phyloP scores from a whole-genome alignment of 92 coral and sea anemone species.

The Siderastrea siderea region DNA sequence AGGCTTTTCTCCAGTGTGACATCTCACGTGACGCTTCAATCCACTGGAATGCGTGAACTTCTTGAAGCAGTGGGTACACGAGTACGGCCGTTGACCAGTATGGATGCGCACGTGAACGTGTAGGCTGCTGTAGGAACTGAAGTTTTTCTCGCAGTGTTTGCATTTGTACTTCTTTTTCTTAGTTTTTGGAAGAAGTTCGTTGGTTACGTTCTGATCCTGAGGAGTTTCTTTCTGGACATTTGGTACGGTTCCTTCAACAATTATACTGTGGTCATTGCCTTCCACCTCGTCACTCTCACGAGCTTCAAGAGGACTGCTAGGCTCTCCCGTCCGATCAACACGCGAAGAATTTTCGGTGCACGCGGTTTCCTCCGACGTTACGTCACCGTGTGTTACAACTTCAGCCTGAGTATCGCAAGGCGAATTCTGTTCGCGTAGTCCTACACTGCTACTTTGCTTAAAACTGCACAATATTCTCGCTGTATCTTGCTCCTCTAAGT shows the following conservation, averaged over 20 bases:
- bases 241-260: not conserved
- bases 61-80: conserved; percentile 75
- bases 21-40: conserved; percentile 80
- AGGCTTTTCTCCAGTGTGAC: conserved; percentile 80
- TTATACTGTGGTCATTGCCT: not conserved
- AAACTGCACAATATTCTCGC: conserved; percentile 91
- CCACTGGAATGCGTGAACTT: conserved; percentile 80
- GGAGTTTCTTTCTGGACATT: conserved; percentile 22
- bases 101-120: conserved; percentile 80
- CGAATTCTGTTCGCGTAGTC: not conserved
- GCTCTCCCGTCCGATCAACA: conserved; percentile 7
- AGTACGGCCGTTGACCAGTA: conserved; percentile 77
- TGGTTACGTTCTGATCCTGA: conserved; percentile 5
- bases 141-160: conserved; percentile 68
- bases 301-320: not conserved
- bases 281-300: not conserved
- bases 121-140: conserved; percentile 78
- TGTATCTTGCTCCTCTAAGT: conserved; percentile 78
- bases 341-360: conserved; percentile 7
- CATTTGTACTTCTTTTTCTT: conserved; percentile 67
- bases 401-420: not conserved
- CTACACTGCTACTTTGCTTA: conserved; percentile 50
- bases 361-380: not conserved
- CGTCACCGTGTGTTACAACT: not conserved
- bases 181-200: conserved; percentile 32